Evolutionary conservation across 2,888 invertebrate species (phyloP).

Genomic region (Cyaniris semiargus): DNA sequence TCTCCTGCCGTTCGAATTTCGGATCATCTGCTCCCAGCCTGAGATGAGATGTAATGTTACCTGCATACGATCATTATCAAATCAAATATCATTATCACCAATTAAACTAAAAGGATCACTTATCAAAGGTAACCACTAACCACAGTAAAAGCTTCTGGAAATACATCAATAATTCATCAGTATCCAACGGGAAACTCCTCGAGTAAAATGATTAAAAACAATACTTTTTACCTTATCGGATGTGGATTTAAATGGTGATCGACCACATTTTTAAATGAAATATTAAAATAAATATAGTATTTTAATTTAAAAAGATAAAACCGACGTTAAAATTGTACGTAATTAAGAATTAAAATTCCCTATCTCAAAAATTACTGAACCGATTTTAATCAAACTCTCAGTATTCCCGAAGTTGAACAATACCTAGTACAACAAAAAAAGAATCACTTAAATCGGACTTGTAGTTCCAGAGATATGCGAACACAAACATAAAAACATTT

Average conservation of each 20-base stretch:
- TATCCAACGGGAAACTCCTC: background rate
- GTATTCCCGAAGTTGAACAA: no score
- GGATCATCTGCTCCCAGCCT: background rate
- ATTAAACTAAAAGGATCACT: background rate
- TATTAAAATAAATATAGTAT: no score
- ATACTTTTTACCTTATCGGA: background rate
- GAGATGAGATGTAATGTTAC: background rate
- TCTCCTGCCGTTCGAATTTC: background rate
- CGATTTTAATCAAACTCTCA: no score
- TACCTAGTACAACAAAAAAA: no score
- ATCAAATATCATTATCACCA: background rate
- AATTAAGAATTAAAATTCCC: no score
- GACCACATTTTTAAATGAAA: no score
- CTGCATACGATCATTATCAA: background rate
- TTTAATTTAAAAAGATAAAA: no score
- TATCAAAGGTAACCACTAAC: background rate
- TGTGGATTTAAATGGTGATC: background rate
- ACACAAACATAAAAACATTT: no score
- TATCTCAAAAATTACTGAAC: no score
- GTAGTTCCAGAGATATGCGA: no score
- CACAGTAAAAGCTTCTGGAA: slow-evolving; percentile 7
- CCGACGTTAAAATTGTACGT: no score
- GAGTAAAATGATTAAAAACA: background rate
- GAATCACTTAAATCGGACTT: no score
- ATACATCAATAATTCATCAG: background rate